phyloP scores from a whole-genome alignment of 2,888 invertebrate species.

The Ornithoptera alexandrae region DNA sequence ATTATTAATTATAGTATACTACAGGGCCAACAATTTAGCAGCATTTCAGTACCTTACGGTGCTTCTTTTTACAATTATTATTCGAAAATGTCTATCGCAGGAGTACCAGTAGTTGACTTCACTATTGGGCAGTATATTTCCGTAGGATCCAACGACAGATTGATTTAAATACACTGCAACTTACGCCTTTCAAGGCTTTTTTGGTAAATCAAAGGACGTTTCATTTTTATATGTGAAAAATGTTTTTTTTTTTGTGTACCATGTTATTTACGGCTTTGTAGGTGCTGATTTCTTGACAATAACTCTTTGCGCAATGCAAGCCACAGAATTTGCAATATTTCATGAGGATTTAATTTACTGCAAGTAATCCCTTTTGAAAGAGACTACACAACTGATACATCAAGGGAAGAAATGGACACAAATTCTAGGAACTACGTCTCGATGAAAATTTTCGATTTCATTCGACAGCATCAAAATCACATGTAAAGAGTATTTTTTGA shows the following conservation, averaged over 20 bases:
- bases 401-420: neutral
- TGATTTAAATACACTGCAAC: conserved; percentile 48
- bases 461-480: conserved; percentile 50
- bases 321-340: conserved; percentile 50
- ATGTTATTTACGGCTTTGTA: conserved; percentile 42
- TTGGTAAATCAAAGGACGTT: conserved; percentile 40
- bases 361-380: conserved; percentile 35
- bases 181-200: conserved; percentile 50
- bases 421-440: conserved; percentile 7
- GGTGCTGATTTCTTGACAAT: conserved; percentile 54
- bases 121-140: conserved; percentile 50
- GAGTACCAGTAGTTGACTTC: conserved; percentile 42
- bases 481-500: conserved; percentile 41
- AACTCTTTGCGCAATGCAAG: conserved; percentile 48
- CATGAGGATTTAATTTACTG: conserved; percentile 53
- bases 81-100: conserved; percentile 44
- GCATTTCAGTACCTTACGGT: conserved; percentile 46
- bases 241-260: conserved; percentile 44
- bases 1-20: conserved; percentile 43
- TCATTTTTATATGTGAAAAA: conserved; percentile 31
- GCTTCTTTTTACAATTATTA: conserved; percentile 44
- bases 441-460: conserved; percentile 39
- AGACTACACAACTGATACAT: conserved; percentile 9
- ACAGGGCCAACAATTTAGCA: conserved; percentile 47
- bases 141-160: conserved; percentile 46